These are phyloP conservation scores for Scrobipalpa costella DNA, from an alignment of 2,888 invertebrate genomes.

Conservation along the genomic window DNA sequence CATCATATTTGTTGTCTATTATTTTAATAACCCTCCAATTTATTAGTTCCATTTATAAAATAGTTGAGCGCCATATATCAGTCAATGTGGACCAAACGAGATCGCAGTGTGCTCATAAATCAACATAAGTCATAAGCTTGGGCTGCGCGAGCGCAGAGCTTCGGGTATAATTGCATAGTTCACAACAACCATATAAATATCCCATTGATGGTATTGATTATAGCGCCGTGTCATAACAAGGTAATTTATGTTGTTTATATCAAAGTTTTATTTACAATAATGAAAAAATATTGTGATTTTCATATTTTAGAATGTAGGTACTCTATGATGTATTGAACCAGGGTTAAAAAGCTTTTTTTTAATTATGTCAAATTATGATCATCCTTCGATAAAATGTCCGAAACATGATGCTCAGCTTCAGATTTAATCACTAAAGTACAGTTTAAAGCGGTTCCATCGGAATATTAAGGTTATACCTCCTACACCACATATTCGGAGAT, in stretches of 20 bases:
- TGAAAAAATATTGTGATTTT: too few relatives aligned
- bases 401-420: neutral
- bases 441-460: slow-evolving; percentile 12
- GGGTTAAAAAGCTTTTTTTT: too few relatives aligned
- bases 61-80: slow-evolving; percentile 12
- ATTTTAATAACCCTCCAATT: neutral
- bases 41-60: slow-evolving; percentile 4
- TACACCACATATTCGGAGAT: slow-evolving; percentile 13
- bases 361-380: too few relatives aligned
- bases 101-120: neutral
- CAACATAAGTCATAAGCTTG: slow-evolving; percentile 19
- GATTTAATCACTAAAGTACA: slow-evolving; percentile 7
- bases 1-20: neutral
- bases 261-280: neutral
- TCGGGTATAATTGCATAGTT: slow-evolving; percentile 6
- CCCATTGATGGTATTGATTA: neutral
- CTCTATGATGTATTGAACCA: too few relatives aligned
- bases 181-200: slow-evolving; percentile 4
- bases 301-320: too few relatives aligned
- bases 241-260: neutral
- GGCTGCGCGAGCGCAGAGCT: neutral
- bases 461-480: slow-evolving; percentile 12
- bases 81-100: slow-evolving; percentile 18
- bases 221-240: neutral
- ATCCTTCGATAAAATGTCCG: neutral